Conservation (phyloP, 1,140 invertebrate species). For the Cataglyphis hispanica region DNA sequence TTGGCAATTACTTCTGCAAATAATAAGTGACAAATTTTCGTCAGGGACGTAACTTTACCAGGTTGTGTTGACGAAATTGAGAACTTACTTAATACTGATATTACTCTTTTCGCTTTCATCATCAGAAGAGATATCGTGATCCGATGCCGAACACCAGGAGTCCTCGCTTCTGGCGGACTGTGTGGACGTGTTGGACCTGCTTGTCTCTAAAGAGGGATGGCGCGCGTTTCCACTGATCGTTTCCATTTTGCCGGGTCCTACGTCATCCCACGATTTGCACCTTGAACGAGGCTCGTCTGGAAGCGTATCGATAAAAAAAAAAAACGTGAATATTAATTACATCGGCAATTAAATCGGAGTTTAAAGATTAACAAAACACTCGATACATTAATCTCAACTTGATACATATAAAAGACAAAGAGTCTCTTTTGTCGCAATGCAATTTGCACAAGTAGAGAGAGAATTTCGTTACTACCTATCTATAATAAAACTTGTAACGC, state of each 20-base stretch:
- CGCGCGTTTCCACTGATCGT: constrained; percentile 78
- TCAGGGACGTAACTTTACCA: constrained; percentile 8
- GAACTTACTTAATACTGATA: constrained; percentile 87
- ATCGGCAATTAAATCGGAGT: background rate
- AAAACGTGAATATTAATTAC: background rate
- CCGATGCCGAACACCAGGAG: constrained; percentile 89
- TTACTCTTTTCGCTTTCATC: constrained; percentile 89
- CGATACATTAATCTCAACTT: background rate
- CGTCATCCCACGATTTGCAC: constrained; percentile 88
- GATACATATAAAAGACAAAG: background rate
- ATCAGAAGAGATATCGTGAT: constrained; percentile 88
- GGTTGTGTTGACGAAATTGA: constrained; percentile 24
- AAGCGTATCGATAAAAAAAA: constrained; percentile 46
- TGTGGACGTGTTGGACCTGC: constrained; percentile 83
- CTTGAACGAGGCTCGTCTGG: constrained; percentile 88
- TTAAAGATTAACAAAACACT: background rate
- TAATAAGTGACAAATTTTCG: constrained; percentile 41
- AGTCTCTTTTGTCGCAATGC: no score
- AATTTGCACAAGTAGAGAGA: no score
- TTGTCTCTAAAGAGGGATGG: constrained; percentile 82
- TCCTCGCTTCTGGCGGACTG: constrained; percentile 87
- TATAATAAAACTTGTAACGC: background rate
- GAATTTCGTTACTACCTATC: background rate
- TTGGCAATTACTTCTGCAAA: constrained; percentile 89
- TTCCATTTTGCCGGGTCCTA: constrained; percentile 85